Percentiles rank a stretch among this genome's conserved stretches.
phyloP scores from a whole-genome alignment of 2,113 vertebrate genomes.

The Lamprotornis superbus region DNA sequence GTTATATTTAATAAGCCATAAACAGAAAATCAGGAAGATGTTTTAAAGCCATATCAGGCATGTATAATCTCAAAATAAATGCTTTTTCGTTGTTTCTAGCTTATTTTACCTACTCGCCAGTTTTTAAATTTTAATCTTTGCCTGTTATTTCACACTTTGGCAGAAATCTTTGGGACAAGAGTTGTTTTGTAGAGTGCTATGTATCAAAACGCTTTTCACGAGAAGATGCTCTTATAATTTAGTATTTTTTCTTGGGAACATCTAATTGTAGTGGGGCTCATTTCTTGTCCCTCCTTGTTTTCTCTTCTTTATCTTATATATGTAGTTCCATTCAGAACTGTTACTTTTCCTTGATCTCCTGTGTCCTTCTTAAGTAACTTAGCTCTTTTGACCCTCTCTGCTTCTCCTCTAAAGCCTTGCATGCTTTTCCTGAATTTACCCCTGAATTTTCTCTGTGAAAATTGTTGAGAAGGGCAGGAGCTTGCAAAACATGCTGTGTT shows the following conservation, averaged over 20 bases:
- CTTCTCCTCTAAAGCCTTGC: neutral
- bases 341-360: neutral
- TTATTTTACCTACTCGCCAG: neutral
- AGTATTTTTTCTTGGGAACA: neutral
- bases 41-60: neutral
- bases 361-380: neutral
- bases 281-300: neutral
- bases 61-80: neutral
- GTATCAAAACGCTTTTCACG: neutral
- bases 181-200: neutral
- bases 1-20: neutral
- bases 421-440: neutral
- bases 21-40: neutral
- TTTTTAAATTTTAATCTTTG: neutral
- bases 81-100: neutral
- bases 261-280: neutral
- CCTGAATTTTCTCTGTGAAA: neutral
- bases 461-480: neutral
- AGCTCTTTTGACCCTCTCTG: neutral
- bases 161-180: neutral
- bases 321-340: neutral
- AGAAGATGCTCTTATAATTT: neutral
- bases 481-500: neutral
- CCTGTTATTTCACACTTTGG: neutral
- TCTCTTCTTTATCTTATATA: neutral